Evolutionary conservation across 2,888 invertebrate genomes (phyloP), one percentile per base, ranked within the genome.

Genomic region (Cheilosia scutellata): DNA sequence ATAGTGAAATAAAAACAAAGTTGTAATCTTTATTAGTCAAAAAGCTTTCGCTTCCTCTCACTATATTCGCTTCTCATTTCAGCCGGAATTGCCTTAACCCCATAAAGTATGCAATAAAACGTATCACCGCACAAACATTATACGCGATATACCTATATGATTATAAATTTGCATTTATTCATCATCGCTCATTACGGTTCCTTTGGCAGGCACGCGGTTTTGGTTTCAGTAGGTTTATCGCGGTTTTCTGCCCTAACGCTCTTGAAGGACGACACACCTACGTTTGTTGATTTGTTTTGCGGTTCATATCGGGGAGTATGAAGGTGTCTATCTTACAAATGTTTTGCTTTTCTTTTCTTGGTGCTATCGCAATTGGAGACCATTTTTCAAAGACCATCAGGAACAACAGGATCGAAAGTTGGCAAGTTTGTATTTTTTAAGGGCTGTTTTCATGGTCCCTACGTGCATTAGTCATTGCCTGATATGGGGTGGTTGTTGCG

Each of bases 141-240:
- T 40, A 11, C 11, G 4, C 11, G 4, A 37, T 37, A 33, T 58
- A 40, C 49, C 44, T 44, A 57, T 33, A 60, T 60, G 58, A 76
- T 76, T 66, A 76, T 58, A 60, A 76, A 76, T 76, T 76, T 68
- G 68, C 77, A 77, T 77, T 68, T 70, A 77, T 77, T 77, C 77
- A 62, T 77, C 77, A 62, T 68, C 44, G 70, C 68, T 77, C 77
- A 77, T 77, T 77, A 70, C 44, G 55, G 66, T 42, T 13, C 5
- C 27, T 65, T 55, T n/a, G 31, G 31, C 53, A 9, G 53, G 16
- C 25, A 25, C 47, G 49, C 25, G 58, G 58, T 60, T 42, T 40
- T 13, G 11, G 13, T 42, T 27, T 57, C 53, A 27, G 42, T 70
- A 20, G 20, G 57, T 68, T 68, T 77, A 77, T 77, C 60, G 77